Evolutionary conservation across 2,888 invertebrate genomes (phyloP).

Genomic region (Limnephilus rhombicus): DNA sequence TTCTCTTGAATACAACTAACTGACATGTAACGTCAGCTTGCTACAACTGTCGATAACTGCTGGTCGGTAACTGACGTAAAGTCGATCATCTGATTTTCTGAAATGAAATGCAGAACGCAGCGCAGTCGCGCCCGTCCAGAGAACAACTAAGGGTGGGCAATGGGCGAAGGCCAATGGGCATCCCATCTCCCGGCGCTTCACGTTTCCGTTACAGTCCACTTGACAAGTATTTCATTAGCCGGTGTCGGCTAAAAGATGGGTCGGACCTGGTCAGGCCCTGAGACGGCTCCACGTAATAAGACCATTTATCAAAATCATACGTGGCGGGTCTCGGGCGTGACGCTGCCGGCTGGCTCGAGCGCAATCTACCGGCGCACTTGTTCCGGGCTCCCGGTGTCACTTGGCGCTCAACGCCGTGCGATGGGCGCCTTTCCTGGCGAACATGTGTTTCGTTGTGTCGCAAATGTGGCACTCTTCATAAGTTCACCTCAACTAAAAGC

Average conservation of each 20-base stretch:
- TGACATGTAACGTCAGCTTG: too few relatives aligned
- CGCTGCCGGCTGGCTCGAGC: background rate
- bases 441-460: background rate
- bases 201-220: slow-evolving; percentile 28
- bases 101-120: background rate
- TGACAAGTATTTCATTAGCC: slow-evolving; percentile 64
- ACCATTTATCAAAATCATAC: slow-evolving; percentile 64
- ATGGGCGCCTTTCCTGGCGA: background rate
- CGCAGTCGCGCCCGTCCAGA: background rate
- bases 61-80: background rate
- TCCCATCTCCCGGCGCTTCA: background rate
- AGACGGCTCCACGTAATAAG: slow-evolving; percentile 53
- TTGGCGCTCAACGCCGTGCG: background rate
- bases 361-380: background rate
- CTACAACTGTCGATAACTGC: background rate
- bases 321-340: slow-evolving; percentile 39
- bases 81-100: background rate
- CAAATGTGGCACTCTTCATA: background rate
- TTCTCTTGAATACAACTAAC: too few relatives aligned
- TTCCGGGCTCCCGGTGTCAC: background rate
- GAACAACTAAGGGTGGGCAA: background rate
- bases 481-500: background rate
- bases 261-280: background rate
- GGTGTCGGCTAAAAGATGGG: slow-evolving; percentile 39
- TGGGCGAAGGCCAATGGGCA: background rate